phyloP scores from a whole-genome alignment of 1,140 invertebrate genomes.

The Danaus plexippus region DNA sequence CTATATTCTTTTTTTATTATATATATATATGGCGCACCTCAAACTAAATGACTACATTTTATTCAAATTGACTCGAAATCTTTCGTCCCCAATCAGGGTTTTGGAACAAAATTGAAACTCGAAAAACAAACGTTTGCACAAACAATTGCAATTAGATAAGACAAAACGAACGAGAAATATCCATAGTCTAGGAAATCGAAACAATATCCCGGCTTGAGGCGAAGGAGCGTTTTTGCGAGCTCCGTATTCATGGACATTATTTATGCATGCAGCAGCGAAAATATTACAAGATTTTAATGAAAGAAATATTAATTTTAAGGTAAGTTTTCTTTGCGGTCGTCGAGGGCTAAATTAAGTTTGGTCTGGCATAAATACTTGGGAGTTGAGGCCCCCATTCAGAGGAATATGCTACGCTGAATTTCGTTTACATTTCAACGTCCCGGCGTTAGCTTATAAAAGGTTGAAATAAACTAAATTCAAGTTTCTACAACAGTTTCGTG shows the following conservation, averaged over 20 bases:
- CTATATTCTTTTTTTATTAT: too few relatives aligned
- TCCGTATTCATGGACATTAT: slow-evolving; percentile 71
- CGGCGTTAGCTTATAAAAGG: too few relatives aligned
- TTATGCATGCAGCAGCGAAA: slow-evolving; percentile 73
- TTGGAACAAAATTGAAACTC: slow-evolving; percentile 9
- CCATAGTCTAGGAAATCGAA: slow-evolving; percentile 32
- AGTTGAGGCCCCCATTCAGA: slow-evolving; percentile 17
- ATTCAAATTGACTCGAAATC: too few relatives aligned
- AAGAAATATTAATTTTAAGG: slow-evolving; percentile 73
- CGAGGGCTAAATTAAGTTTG: slow-evolving; percentile 55
- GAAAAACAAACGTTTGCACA: slow-evolving; percentile 32
- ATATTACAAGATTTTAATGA: slow-evolving; percentile 74
- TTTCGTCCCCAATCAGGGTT: neutral
- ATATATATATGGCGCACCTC: too few relatives aligned
- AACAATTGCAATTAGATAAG: slow-evolving; percentile 42
- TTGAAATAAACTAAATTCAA: too few relatives aligned
- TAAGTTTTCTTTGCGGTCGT: slow-evolving; percentile 63
- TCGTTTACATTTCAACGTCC: neutral
- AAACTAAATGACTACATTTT: too few relatives aligned
- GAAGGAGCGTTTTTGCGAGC: slow-evolving; percentile 53
- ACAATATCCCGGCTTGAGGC: slow-evolving; percentile 29
- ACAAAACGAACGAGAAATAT: slow-evolving; percentile 21
- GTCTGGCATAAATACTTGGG: slow-evolving; percentile 37
- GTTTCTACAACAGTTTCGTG: too few relatives aligned
- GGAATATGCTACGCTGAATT: slow-evolving; percentile 34